A percentile compares a stretch with the other conserved stretches of the same genome.
These are phyloP conservation scores for Limulus polyphemus DNA, from an alignment of 2,888 invertebrate species.

Conservation along the genomic window DNA sequence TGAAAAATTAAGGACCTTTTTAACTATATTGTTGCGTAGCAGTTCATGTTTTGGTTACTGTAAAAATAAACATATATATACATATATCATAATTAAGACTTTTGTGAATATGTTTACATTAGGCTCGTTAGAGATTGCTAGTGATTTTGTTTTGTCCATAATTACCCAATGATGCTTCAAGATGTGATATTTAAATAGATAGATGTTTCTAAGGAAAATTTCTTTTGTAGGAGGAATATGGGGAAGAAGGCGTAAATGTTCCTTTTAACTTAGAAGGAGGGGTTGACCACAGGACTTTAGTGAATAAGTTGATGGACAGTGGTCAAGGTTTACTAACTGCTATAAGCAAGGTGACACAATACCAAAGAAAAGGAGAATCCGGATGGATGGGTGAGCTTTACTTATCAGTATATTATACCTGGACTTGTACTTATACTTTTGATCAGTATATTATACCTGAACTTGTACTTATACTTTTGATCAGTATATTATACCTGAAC, in stretches of 20 bases:
- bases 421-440: neutral
- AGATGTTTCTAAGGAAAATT: neutral
- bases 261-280: constrained; percentile 16
- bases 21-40: no score
- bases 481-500: no score
- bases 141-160: neutral
- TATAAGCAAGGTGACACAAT: constrained; percentile 2
- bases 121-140: no score
- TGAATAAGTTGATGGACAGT: constrained; percentile 8
- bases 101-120: no score
- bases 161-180: neutral
- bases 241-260: constrained; percentile 2
- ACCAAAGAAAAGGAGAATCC: constrained; percentile 12
- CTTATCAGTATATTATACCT: neutral
- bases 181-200: neutral
- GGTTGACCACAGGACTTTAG: constrained; percentile 5
- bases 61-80: no score
- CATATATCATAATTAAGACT: no score
- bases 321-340: constrained; percentile 9
- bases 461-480: no score
- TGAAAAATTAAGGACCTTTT: no score
- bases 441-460: no score
- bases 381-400: constrained; percentile 15
- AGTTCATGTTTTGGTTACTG: no score
- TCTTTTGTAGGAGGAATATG: constrained; percentile 1